Base-by-base conservation (phyloP, 2,888 invertebrate species). In the Abrostola tripartita region DNA sequence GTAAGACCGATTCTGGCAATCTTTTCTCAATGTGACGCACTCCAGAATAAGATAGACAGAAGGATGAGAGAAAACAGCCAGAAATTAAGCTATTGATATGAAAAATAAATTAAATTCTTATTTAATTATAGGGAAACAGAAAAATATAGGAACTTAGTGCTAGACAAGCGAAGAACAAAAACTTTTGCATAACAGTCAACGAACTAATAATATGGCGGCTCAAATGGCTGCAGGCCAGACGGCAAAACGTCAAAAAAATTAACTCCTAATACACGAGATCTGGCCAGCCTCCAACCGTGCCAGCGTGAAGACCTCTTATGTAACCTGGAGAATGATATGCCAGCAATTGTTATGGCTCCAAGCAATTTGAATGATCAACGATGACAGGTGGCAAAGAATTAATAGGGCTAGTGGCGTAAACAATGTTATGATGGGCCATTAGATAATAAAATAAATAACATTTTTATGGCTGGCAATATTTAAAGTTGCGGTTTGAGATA, bases 251-350 rank as follows among this genome's bases (percentile, higher is more conserved):
- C 85, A 84, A 89, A 88, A 89, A 88, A 85, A 76, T 78, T 24
- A 24, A 79, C 71, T 76, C 72, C 85, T 81, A 87, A 81, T 87
- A 84, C 82, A 85, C 83, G 79, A 68, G 77, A 76, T 59, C 87
- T 92, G 91, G 92, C 88, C 68, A 51, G 37, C 53, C 81, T 89
- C 92, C 92, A 92, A 91, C 78, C 85, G 85, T 88, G 87, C 85
- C 88, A 86, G 76, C 70, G 74, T 76, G 68, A 76, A 74, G 76
- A 79, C 77, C 78, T 68, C 74, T 85, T 84, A 83, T 69, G 76
- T 81, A 84, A 78, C 52, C 81, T 77, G 79, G 78, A 81, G 64
- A 78, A 77, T 59, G 59, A 52, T 59, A 80, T 80, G 83, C 81
- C 84, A 84, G 83, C 65, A 59, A 78, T 79, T 78, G 75, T 76